Evolutionary conservation across 2,797 vertebrate genomes (phyloP).

Genomic region (Anas bahamensis): DNA sequence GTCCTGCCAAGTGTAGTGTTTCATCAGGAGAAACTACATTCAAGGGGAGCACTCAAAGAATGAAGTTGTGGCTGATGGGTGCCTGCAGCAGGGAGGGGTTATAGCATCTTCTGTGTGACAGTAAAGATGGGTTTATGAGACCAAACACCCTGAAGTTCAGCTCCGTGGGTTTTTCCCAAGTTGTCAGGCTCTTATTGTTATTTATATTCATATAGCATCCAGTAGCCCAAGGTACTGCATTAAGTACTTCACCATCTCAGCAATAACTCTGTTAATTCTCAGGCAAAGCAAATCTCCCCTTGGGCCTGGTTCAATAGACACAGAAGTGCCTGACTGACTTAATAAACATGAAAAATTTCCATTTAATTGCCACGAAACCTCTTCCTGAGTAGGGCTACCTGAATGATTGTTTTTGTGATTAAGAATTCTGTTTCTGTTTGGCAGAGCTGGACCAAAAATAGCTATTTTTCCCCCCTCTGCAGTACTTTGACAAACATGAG

Average conservation of each 20-base stretch:
- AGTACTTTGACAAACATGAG: neutral
- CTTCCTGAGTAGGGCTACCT: neutral
- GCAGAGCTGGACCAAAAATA: neutral
- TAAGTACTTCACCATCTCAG: neutral
- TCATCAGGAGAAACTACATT: neutral
- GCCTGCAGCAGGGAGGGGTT: rapidly evolving
- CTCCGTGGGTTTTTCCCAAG: neutral
- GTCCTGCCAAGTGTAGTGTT: rapidly evolving
- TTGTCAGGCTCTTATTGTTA: neutral
- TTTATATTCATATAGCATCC: slow-evolving; percentile 5
- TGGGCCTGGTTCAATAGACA: neutral
- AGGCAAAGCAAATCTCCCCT: neutral
- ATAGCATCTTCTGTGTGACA: neutral
- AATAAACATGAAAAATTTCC: neutral
- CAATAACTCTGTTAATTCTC: neutral
- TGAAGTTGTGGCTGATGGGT: neutral
- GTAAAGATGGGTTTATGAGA: neutral
- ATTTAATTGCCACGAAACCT: neutral
- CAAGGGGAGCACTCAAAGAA: neutral
- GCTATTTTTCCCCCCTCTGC: neutral
- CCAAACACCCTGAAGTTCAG: neutral
- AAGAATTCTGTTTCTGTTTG: neutral
- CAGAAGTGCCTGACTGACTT: neutral
- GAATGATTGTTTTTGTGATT: neutral
- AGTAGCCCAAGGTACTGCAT: neutral